These are phyloP conservation scores for Clytia hemisphaerica DNA, from an alignment of 30 jellyfish, hydroid and myxozoan genomes.

Conservation along the genomic window DNA sequence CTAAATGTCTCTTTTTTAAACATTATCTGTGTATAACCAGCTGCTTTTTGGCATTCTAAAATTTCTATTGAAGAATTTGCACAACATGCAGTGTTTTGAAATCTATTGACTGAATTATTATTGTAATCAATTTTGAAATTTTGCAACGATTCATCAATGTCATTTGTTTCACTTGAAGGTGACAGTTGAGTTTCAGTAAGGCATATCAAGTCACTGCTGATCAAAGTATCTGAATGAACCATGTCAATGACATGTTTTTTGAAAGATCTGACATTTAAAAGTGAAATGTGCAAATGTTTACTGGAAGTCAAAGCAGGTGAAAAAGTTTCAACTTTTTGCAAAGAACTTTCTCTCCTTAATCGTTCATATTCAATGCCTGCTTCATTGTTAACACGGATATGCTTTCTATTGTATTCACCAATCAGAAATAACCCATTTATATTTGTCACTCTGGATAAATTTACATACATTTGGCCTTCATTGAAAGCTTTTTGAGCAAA, in stretches of 20 bases:
- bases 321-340: too few relatives aligned
- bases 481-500: neutral
- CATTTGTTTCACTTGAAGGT: neutral
- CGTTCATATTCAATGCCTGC: neutral
- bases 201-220: neutral
- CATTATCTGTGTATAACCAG: neutral
- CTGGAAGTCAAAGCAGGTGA: too few relatives aligned
- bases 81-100: slow-evolving; percentile 10
- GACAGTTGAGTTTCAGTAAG: slow-evolving; percentile 11
- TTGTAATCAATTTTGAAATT: neutral
- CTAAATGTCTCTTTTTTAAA: neutral
- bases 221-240: neutral
- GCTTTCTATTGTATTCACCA: neutral
- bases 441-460: neutral
- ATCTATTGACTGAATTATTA: too few relatives aligned
- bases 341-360: too few relatives aligned
- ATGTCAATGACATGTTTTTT: slow-evolving; percentile 7
- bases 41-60: too few relatives aligned
- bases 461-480: slow-evolving; percentile 6
- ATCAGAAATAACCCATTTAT: neutral
- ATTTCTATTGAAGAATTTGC: too few relatives aligned
- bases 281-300: too few relatives aligned
- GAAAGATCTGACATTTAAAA: slow-evolving; percentile 5
- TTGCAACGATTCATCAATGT: too few relatives aligned
- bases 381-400: neutral